Percentiles rank a stretch among this genome's conserved stretches.
Conservation (phyloP, 2,888 invertebrate species). For the Agriotes lineatus region DNA sequence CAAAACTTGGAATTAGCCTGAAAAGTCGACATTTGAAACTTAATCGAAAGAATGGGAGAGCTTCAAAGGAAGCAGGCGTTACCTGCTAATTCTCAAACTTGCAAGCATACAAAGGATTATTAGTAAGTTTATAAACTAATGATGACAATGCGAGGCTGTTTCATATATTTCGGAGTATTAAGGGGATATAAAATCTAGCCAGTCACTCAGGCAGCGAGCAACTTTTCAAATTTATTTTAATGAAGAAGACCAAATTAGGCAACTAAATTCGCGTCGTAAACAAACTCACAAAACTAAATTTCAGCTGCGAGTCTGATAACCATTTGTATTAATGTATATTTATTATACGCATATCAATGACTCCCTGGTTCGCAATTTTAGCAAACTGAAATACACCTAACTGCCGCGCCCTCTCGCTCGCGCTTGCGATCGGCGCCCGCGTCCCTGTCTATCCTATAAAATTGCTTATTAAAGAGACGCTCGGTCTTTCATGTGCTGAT, state of each 20-base stretch:
- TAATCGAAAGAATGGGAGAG: too few relatives aligned
- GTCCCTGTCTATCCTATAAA: constrained; percentile 44
- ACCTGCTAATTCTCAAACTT: too few relatives aligned
- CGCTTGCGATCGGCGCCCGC: constrained; percentile 11
- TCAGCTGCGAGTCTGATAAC: constrained; percentile 54
- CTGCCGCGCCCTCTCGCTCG: constrained; percentile 40
- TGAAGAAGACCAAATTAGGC: constrained; percentile 55
- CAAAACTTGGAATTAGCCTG: too few relatives aligned
- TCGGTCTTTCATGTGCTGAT: constrained; percentile 47
- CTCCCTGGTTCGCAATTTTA: constrained; percentile 59
- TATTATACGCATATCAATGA: constrained; percentile 63
- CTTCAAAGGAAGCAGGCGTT: too few relatives aligned
- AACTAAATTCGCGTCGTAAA: constrained; percentile 47
- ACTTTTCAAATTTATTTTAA: constrained; percentile 58
- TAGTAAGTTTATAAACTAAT: too few relatives aligned
- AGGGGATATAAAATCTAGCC: constrained; percentile 21
- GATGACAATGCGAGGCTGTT: too few relatives aligned
- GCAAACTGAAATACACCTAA: constrained; percentile 51
- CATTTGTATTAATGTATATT: constrained; percentile 65
- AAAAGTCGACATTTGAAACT: too few relatives aligned
- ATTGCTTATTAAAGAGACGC: constrained; percentile 48
- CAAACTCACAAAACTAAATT: constrained; percentile 48
- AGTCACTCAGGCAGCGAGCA: constrained; percentile 20
- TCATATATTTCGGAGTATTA: not conserved
- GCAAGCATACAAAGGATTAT: too few relatives aligned